These are phyloP conservation scores for Mobula birostris DNA, from an alignment of 2,113 vertebrate genomes.

Conservation along the genomic window DNA sequence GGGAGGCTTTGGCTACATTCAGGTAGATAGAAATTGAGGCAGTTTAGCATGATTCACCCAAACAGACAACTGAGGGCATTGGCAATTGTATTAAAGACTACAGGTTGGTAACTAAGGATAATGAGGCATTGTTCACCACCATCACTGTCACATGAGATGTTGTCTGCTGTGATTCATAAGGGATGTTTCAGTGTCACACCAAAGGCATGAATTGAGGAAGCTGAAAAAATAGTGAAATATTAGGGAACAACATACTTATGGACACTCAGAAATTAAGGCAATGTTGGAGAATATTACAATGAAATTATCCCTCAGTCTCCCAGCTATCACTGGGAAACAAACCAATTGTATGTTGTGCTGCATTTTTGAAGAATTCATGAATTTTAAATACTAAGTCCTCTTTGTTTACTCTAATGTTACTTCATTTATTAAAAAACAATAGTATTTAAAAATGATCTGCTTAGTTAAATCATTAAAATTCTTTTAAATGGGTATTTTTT, in stretches of 20 bases:
- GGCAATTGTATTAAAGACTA: not conserved
- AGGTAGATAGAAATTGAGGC: not conserved
- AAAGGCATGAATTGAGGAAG: not conserved
- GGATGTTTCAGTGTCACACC: not conserved
- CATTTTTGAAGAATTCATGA: not conserved
- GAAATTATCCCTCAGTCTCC: not conserved
- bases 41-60: not conserved
- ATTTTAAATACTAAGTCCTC: not conserved
- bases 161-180: not conserved
- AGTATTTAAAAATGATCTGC: not conserved
- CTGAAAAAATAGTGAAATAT: not conserved
- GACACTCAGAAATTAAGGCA: not conserved
- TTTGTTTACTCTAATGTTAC: not conserved
- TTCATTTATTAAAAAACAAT: not conserved
- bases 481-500: not conserved
- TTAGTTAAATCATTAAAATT: constrained; percentile 11
- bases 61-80: not conserved
- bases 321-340: not conserved
- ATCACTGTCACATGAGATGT: not conserved
- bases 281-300: not conserved
- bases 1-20: too few relatives aligned
- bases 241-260: not conserved
- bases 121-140: not conserved
- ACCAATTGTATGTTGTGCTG: not conserved
- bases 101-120: not conserved